Evolutionary conservation across 2,113 vertebrate genomes (phyloP), one percentile per base, ranked within the genome.

Genomic region (Calidris pugnax): DNA sequence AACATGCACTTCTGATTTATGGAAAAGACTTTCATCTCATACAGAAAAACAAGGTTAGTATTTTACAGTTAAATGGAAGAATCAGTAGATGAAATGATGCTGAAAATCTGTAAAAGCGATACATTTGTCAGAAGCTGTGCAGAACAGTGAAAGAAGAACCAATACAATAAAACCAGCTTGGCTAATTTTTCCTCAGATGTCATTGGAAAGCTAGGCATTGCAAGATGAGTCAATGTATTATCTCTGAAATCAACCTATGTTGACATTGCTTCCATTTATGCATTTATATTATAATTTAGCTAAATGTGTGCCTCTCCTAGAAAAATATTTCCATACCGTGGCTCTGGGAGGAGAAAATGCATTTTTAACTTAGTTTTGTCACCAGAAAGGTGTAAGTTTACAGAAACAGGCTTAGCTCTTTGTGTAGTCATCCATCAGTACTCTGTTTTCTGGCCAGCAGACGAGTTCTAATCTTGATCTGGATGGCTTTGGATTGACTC

Each of bases 1-100:
- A 99, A 97, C 98, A 99, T 27, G 99, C 99, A 45, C 99, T 99
- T 95, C 98, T 99, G 97, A 98, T 99, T 85, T 99, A 99, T 95
- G 99, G 99, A 86, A 99, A 99, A 96, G 99, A 99, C 89, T 99
- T 99, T 81, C 98, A 99, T 98, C 99, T 99, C 92, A 99, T 99
- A 98, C 99, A 99, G 98, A 99, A 99, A 98, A 99, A 99, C 94
- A 99, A 99, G 99, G 99, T 99, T 91, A 98, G 89, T 96, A 32
- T 48, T 82, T 81, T 59, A 73, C 35, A 87, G 37, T 73, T 89
- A 68, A 93, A 28, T 71, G 21, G 24, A 72, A 68, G 32, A 79
- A 68, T 11, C 57, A 27, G 13, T 68, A 62, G 10, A 45, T 87
- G 35, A 63, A 64, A 21, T 1, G 1, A 43, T 64, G 18, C 50